Evolutionary conservation across 1,140 invertebrate genomes (phyloP), one percentile per base, ranked within the genome.

Genomic region (Trypoxylus dichotomus): DNA sequence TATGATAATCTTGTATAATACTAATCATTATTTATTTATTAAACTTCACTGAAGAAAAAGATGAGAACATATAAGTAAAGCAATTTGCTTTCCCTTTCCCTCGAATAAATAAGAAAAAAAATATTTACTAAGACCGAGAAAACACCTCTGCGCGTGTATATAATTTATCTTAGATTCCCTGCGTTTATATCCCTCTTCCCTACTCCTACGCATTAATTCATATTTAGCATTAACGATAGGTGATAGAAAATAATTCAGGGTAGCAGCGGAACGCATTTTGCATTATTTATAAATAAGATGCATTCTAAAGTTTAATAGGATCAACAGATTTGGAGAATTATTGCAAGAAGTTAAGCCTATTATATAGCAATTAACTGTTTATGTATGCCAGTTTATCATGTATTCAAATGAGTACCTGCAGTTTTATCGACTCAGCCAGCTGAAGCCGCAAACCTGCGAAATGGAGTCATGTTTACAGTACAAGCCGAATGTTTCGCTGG

Each of bases 381-480:
- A 27, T 68, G 24, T 25, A 68, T 68, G 24, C 60, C 11, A 68
- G 60, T 27, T 24, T 27, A 68, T 68, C 24, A 68, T 68, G 11
- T 29, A 68, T 68, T 68, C 60, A 68, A 27, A 68, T 29, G 24
- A 68, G 60, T 68, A 29, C 24, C 7, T 24, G 60, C 27, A 68
- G 27, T 68, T 24, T 68, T 13, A 68, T 10, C 60, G 24, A 7
- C 8, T 24, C 7, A 5, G 21, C 3, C 11, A 68, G 60, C 60
- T 25, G 24, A 29, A 68, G 15, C 27, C 60, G 27, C 27, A 68
- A 68, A 68, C 13, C 5, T 5, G 60, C 60, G 21, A 68, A 24
- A 68, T 25, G 19, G 81, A 80, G 82, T 78, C 54, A 79, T 83
- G 76, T 81, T 84, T 83, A 80, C 80, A 80, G 82, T 83, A 80